Conservation (phyloP, 2,797 vertebrate species). For the Sciurus carolinensis region DNA sequence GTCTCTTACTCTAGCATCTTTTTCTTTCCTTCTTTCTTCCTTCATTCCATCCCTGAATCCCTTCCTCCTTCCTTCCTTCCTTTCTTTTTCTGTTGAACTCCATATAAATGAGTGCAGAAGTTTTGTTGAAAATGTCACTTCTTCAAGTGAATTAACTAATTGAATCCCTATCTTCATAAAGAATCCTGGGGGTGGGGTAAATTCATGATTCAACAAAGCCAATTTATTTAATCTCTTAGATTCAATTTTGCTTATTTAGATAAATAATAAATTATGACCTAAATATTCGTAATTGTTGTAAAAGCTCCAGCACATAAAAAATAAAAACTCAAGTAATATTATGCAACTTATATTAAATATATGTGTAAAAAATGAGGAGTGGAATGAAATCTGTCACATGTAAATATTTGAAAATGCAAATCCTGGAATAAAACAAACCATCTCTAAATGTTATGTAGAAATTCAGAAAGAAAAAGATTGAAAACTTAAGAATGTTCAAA, state of each 20-base stretch:
- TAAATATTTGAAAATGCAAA: neutral
- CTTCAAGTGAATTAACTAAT: neutral
- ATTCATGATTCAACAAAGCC: neutral
- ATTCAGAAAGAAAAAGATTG: neutral
- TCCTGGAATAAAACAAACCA: neutral
- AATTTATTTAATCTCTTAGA: neutral
- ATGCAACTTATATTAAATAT: neutral
- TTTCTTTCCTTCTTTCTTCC: accelerated
- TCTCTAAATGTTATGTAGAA: neutral
- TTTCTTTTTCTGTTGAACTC: neutral
- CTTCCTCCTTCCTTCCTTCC: neutral
- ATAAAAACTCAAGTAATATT: neutral
- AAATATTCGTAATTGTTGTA: neutral
- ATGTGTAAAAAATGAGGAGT: neutral
- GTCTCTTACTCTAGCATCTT: neutral
- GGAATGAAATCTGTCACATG: neutral
- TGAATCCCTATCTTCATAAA: neutral
- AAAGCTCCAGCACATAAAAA: neutral
- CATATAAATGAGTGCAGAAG: neutral
- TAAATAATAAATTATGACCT: neutral
- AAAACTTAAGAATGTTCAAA: neutral
- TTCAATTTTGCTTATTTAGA: neutral
- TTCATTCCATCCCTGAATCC: accelerated
- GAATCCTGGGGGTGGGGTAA: neutral
- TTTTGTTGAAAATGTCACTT: too few relatives aligned